These are phyloP conservation scores for Pyrocephalus nanus DNA, from an alignment of 2,797 vertebrate species.

Conservation along the genomic window DNA sequence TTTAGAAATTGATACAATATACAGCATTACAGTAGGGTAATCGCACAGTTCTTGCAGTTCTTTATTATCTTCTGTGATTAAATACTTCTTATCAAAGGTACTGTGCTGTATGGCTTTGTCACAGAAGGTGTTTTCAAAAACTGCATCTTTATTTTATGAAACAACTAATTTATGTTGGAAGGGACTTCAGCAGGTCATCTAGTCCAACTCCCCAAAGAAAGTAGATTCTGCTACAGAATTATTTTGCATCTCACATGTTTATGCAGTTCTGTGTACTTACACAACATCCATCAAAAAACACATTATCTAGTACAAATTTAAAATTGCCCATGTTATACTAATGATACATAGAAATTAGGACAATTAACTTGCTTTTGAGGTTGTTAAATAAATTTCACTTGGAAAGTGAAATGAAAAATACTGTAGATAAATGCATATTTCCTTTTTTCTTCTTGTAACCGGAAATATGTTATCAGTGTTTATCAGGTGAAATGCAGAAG, in stretches of 20 bases:
- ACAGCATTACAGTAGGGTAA: not conserved
- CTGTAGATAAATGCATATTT: not conserved
- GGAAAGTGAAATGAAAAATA: not conserved
- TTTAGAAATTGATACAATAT: not conserved
- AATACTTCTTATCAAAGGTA: not conserved
- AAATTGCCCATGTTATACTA: not conserved
- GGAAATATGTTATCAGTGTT: slow-evolving; percentile 50
- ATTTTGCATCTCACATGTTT: not conserved
- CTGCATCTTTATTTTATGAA: not conserved
- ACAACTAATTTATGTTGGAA: not conserved
- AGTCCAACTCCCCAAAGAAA: not conserved
- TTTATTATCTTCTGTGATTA: not conserved
- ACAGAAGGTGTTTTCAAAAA: not conserved
- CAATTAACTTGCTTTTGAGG: not conserved
- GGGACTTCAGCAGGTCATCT: not conserved
- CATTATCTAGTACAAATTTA: not conserved
- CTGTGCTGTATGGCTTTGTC: not conserved
- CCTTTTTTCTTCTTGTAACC: slow-evolving; percentile 15
- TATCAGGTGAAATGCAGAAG: not conserved
- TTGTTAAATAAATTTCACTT: not conserved
- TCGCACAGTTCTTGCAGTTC: not conserved
- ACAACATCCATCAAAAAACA: not conserved
- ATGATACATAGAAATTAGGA: not conserved
- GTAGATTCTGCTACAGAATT: not conserved
- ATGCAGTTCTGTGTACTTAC: not conserved